Conservation (phyloP, 2,888 invertebrate species). For the Eupithecia vulgata region DNA sequence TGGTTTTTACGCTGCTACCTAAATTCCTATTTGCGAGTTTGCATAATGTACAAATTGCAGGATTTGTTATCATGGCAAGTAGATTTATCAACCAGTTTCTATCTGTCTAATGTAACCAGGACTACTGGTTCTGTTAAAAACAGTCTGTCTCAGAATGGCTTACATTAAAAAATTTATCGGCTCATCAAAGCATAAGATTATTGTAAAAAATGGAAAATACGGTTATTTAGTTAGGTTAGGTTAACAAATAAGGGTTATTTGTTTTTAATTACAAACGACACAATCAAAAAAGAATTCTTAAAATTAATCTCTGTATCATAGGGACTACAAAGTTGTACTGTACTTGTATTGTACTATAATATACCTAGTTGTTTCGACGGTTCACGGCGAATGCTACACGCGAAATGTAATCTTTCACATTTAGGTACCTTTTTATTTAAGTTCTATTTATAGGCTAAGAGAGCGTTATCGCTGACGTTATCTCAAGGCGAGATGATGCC, state of each 20-base stretch:
- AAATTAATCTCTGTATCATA: background rate
- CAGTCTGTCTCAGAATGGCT: background rate
- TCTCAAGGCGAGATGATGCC: slow-evolving; percentile 76
- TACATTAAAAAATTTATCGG: background rate
- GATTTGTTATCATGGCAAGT: background rate
- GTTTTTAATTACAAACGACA: background rate
- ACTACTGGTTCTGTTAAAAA: background rate
- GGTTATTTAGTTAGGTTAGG: too few relatives aligned
- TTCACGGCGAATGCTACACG: slow-evolving; percentile 41
- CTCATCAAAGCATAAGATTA: background rate
- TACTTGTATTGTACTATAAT: background rate
- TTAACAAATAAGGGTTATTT: too few relatives aligned
- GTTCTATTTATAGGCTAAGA: slow-evolving; percentile 75
- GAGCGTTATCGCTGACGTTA: slow-evolving; percentile 79
- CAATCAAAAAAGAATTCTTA: background rate
- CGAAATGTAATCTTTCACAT: slow-evolving; percentile 62
- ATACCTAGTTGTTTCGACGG: slow-evolving; percentile 19
- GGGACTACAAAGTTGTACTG: background rate
- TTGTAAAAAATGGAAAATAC: background rate
- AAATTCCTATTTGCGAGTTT: background rate
- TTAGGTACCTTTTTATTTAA: slow-evolving; percentile 72
- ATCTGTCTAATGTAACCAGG: background rate
- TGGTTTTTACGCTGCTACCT: background rate
- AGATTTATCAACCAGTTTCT: slow-evolving; percentile 4
- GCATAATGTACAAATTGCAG: background rate